Conservation (phyloP, 2,113 vertebrate genomes). For the Eptesicus fuscus region DNA sequence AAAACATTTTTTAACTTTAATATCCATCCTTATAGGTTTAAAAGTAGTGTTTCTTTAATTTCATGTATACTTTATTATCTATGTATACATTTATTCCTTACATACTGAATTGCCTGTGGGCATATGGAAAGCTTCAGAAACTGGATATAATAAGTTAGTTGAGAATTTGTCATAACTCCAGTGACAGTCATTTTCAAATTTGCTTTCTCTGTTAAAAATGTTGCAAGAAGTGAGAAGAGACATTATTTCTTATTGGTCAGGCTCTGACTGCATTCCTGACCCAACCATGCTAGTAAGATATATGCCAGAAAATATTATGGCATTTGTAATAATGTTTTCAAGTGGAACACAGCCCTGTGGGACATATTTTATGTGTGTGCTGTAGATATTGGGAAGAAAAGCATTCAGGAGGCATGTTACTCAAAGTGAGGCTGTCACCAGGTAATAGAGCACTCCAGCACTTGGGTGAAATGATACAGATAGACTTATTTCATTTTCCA, state of each 20-base stretch:
- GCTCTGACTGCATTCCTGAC: slow-evolving; percentile 33
- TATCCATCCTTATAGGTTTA: background rate
- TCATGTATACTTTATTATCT: background rate
- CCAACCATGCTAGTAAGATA: slow-evolving; percentile 41
- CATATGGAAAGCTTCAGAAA: slow-evolving; percentile 38
- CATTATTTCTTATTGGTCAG: slow-evolving; percentile 48
- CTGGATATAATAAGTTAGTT: slow-evolving; percentile 36
- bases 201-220: slow-evolving; percentile 50
- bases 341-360: slow-evolving; percentile 63
- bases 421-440: slow-evolving; percentile 41
- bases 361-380: slow-evolving; percentile 63
- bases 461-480: slow-evolving; percentile 72
- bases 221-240: slow-evolving; percentile 44
- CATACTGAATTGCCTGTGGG: background rate
- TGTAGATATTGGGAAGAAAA: slow-evolving; percentile 72
- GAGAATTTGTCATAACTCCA: slow-evolving; percentile 36
- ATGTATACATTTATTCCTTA: background rate
- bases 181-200: slow-evolving; percentile 57
- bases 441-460: slow-evolving; percentile 40
- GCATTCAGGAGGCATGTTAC: slow-evolving; percentile 31
- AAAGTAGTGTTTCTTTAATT: background rate
- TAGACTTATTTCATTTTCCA: slow-evolving; percentile 73
- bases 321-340: slow-evolving; percentile 75
- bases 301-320: slow-evolving; percentile 67
- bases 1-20: background rate